Conservation (phyloP, 2,888 invertebrate genomes). For the Machimus atricapillus region DNA sequence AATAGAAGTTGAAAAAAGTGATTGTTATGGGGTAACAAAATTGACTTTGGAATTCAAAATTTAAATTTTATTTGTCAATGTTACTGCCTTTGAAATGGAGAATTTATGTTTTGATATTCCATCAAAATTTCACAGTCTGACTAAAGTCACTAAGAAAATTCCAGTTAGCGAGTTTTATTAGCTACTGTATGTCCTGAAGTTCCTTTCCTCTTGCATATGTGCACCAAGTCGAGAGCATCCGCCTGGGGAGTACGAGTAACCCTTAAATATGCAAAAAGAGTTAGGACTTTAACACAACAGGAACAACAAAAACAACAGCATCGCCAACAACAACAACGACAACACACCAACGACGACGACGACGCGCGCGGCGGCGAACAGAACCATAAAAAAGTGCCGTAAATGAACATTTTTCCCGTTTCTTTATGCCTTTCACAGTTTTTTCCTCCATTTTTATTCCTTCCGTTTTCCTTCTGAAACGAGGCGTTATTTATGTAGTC, state of each 20-base stretch:
- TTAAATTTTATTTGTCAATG: not conserved
- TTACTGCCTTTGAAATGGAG: not conserved
- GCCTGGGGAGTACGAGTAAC: not conserved
- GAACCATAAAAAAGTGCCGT: conserved; percentile 22
- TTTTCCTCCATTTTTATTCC: conserved; percentile 23
- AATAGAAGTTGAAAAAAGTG: too few relatives aligned
- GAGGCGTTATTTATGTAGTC: conserved; percentile 31
- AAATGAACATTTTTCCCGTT: conserved; percentile 38
- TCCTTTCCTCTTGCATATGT: not conserved
- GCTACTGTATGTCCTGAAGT: not conserved
- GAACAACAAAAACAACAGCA: not conserved
- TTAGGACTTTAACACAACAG: not conserved
- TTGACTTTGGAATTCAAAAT: too few relatives aligned
- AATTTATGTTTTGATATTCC: not conserved
- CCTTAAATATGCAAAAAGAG: not conserved
- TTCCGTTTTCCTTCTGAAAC: conserved; percentile 23
- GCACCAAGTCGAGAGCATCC: conserved; percentile 1
- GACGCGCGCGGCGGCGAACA: not conserved
- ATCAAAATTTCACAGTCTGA: not conserved
- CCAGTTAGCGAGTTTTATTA: not conserved
- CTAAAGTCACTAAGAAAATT: not conserved
- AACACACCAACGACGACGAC: not conserved
- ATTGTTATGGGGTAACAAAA: too few relatives aligned
- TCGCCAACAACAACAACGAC: not conserved
- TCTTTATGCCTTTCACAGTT: conserved; percentile 33